phyloP scores from a whole-genome alignment of 2,113 vertebrate genomes.

The Clarias macrocephalus region DNA sequence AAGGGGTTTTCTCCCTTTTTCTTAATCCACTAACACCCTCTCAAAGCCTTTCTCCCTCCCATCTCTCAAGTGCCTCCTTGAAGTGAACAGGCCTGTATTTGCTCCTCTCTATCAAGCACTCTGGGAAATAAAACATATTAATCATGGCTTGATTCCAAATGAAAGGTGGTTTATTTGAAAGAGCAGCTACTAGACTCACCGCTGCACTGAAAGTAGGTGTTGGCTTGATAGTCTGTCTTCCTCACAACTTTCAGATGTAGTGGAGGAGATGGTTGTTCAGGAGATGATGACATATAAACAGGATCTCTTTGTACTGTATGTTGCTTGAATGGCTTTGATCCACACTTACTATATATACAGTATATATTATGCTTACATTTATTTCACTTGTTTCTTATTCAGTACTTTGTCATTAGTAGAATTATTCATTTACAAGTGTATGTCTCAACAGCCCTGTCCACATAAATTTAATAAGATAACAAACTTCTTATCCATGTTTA shows the following conservation, averaged over 20 bases:
- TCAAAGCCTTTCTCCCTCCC: slow-evolving; percentile 60
- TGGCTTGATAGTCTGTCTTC: slow-evolving; percentile 35
- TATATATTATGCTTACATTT: neutral
- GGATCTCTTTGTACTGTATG: slow-evolving; percentile 19
- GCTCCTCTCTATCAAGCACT: slow-evolving; percentile 41
- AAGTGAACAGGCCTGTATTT: slow-evolving; percentile 56
- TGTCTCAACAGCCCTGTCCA: neutral
- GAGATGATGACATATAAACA: slow-evolving; percentile 64
- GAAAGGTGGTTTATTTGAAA: slow-evolving; percentile 73
- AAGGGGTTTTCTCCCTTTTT: slow-evolving; percentile 48
- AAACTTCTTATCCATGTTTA: neutral
- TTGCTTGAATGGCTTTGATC: neutral
- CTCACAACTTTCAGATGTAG: slow-evolving; percentile 58
- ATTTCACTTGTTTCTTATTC: neutral
- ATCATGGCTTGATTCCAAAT: slow-evolving; percentile 71
- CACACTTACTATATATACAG: neutral
- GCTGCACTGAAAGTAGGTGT: slow-evolving; percentile 65
- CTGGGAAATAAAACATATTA: slow-evolving; percentile 60
- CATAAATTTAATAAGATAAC: neutral
- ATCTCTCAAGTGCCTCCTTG: slow-evolving; percentile 75
- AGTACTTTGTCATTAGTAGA: neutral
- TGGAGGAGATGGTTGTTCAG: slow-evolving; percentile 31
- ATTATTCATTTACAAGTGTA: neutral
- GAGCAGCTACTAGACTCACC: slow-evolving; percentile 66
- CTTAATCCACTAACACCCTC: slow-evolving; percentile 58